These are phyloP conservation scores for Cyanoliseus patagonus DNA, from an alignment of 2,113 vertebrate genomes.

Conservation along the genomic window DNA sequence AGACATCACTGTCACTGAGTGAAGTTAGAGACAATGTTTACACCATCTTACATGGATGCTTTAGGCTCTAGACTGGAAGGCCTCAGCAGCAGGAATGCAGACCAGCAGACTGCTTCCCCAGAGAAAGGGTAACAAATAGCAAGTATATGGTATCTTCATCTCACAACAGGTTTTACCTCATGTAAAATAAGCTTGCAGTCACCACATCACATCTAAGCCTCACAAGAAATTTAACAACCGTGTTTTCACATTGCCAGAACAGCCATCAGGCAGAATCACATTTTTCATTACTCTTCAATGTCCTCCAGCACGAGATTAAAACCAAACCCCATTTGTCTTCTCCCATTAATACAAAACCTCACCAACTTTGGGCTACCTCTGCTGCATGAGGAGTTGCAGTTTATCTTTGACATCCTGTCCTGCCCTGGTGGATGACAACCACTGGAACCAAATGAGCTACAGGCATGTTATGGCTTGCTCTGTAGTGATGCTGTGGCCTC, in stretches of 20 bases:
- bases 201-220: background rate
- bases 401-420: background rate
- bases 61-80: background rate
- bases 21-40: background rate
- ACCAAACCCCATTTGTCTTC: background rate
- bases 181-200: background rate
- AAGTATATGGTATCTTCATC: fast-evolving
- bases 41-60: fast-evolving
- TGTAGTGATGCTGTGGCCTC: background rate
- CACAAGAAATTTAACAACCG: background rate
- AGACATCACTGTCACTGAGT: background rate
- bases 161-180: background rate
- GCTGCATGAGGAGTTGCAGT: background rate
- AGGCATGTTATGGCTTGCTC: background rate
- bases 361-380: background rate
- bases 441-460: background rate
- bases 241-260: background rate
- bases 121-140: background rate
- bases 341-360: background rate
- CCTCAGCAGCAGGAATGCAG: background rate
- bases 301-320: background rate
- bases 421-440: background rate
- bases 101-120: background rate
- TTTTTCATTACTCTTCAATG: background rate
- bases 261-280: background rate